Percentiles rank a stretch among this genome's conserved stretches.
phyloP scores from a whole-genome alignment of 2,888 invertebrate genomes.

The Cantharis nigra region DNA sequence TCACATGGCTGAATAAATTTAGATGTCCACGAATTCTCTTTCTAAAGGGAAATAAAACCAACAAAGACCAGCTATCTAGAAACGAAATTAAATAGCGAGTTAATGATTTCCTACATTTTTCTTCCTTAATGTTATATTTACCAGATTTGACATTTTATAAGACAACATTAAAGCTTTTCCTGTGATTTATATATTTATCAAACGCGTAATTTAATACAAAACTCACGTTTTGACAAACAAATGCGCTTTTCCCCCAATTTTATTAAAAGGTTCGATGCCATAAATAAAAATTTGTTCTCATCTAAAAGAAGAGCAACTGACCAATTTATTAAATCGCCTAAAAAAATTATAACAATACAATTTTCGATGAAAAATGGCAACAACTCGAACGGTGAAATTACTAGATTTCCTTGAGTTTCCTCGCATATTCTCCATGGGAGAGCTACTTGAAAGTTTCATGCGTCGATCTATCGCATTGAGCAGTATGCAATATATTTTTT shows the following conservation, averaged over 20 bases:
- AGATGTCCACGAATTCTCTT: conserved; percentile 15
- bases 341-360: not conserved
- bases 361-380: not conserved
- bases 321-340: not conserved
- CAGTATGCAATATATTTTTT: too few relatives aligned
- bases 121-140: not conserved
- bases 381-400: too few relatives aligned
- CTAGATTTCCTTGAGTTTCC: too few relatives aligned
- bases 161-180: not conserved
- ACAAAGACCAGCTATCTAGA: conserved; percentile 7
- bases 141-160: not conserved
- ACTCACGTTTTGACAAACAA: not conserved
- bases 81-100: not conserved
- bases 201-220: not conserved
- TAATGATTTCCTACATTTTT: not conserved
- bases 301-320: not conserved
- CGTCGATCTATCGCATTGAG: too few relatives aligned
- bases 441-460: too few relatives aligned
- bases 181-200: not conserved
- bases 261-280: not conserved
- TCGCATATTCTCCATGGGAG: too few relatives aligned
- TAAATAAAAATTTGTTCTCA: not conserved
- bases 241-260: not conserved
- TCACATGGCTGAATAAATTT: conserved; percentile 19
- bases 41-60: conserved; percentile 19